A percentile compares a stretch with the other conserved stretches of the same genome.
Conservation (phyloP, 2,888 invertebrate species). For the Mythimna ferrago region DNA sequence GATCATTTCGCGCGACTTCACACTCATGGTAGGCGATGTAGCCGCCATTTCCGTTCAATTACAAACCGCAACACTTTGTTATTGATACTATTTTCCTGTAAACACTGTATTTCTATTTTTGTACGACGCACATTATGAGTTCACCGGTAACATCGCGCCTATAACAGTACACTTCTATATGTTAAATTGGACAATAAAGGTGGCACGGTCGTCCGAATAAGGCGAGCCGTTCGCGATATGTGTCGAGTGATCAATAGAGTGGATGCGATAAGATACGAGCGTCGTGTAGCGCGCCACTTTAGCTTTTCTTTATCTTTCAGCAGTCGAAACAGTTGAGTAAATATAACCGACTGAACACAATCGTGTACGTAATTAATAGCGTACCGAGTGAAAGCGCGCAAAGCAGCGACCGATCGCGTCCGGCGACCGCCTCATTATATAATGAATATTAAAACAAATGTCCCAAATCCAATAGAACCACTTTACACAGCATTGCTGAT, state of each 20-base stretch:
- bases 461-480: slow-evolving; percentile 81
- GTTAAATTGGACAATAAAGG: slow-evolving; percentile 89
- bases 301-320: slow-evolving; percentile 88
- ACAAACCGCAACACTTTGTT: slow-evolving; percentile 89
- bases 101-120: slow-evolving; percentile 88
- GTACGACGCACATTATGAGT: slow-evolving; percentile 89
- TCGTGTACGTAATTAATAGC: slow-evolving; percentile 87
- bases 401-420: slow-evolving; percentile 74
- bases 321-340: slow-evolving; percentile 89
- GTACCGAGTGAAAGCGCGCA: slow-evolving; percentile 87
- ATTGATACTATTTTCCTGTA: slow-evolving; percentile 89
- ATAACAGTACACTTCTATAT: slow-evolving; percentile 84
- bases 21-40: slow-evolving; percentile 87
- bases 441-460: slow-evolving; percentile 88
- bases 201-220: slow-evolving; percentile 86
- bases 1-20: slow-evolving; percentile 88
- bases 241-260: slow-evolving; percentile 89
- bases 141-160: slow-evolving; percentile 88
- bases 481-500: slow-evolving; percentile 74
- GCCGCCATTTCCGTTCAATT: slow-evolving; percentile 89
- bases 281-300: slow-evolving; percentile 82
- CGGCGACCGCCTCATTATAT: slow-evolving; percentile 84
- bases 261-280: slow-evolving; percentile 87
- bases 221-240: slow-evolving; percentile 88
- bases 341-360: slow-evolving; percentile 86